These are phyloP conservation scores for Haemorhous mexicanus DNA, from an alignment of 2,113 vertebrate species.

Conservation along the genomic window DNA sequence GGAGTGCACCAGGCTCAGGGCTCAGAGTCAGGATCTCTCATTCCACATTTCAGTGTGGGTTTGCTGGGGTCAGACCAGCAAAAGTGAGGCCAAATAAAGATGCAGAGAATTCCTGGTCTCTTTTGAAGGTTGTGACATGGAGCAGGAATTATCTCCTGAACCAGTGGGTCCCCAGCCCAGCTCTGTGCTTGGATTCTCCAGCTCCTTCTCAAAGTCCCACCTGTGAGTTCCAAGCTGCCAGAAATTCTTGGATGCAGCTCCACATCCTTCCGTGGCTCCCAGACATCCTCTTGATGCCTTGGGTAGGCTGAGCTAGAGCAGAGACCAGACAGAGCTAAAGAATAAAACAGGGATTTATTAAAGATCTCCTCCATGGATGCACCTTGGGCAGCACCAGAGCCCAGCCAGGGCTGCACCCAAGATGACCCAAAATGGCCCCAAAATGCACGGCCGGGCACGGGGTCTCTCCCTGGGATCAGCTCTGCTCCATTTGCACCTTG, in stretches of 20 bases:
- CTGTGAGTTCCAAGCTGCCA: background rate
- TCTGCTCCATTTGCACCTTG: no score
- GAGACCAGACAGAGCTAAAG: background rate
- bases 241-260: background rate
- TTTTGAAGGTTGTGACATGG: background rate
- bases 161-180: background rate
- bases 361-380: no score
- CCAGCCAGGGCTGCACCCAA: no score
- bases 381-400: no score
- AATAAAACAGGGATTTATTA: background rate
- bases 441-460: no score
- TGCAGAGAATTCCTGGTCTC: background rate
- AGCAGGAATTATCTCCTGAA: background rate
- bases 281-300: background rate
- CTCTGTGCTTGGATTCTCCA: background rate
- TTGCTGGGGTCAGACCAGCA: background rate
- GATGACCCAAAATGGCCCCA: no score
- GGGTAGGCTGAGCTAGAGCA: background rate
- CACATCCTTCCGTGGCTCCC: background rate
- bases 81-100: background rate
- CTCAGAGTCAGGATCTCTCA: background rate
- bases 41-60: background rate
- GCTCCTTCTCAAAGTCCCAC: background rate
- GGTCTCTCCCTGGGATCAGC: no score
- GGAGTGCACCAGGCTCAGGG: no score